Conservation (phyloP, 2,797 vertebrate species). For the Selene dorsalis region DNA sequence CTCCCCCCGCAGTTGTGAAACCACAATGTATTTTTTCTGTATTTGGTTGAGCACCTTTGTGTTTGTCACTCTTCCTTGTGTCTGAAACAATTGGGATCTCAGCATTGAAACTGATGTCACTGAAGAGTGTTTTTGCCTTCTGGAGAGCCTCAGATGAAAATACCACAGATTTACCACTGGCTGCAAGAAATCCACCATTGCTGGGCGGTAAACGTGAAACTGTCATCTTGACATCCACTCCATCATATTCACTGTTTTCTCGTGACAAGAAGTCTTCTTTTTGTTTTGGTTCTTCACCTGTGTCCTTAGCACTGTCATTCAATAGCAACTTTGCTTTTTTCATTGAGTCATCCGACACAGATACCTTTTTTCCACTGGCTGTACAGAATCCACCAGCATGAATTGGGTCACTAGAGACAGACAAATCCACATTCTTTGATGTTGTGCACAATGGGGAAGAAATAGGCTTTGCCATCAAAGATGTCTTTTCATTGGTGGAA, state of each 20-base stretch:
- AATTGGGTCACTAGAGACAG: neutral
- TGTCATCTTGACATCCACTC: conserved; percentile 1
- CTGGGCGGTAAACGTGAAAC: neutral
- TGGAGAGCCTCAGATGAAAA: conserved; percentile 84
- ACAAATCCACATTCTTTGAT: conserved; percentile 33
- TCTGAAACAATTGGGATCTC: conserved; percentile 12
- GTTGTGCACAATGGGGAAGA: conserved; percentile 39
- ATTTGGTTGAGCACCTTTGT: neutral
- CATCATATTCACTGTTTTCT: conserved; percentile 31
- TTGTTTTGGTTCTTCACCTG: conserved; percentile 43
- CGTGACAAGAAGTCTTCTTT: conserved; percentile 70
- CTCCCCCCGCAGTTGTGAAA: conserved; percentile 60
- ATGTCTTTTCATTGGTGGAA: conserved; percentile 75
- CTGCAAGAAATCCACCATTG: conserved; percentile 79
- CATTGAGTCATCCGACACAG: conserved; percentile 82
- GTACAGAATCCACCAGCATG: conserved; percentile 75
- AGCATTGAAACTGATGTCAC: conserved; percentile 71
- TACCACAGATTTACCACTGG: conserved; percentile 82
- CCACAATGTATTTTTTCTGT: conserved; percentile 22
- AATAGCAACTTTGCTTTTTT: conserved; percentile 82
- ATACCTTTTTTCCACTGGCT: conserved; percentile 83
- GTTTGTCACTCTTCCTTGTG: conserved; percentile 15
- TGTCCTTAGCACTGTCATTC: conserved; percentile 70
- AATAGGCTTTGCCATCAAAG: conserved; percentile 77
- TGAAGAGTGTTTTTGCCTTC: conserved; percentile 82